Evolutionary conservation across 2,888 invertebrate species (phyloP).

Genomic region (Arrhopalites spinosus): DNA sequence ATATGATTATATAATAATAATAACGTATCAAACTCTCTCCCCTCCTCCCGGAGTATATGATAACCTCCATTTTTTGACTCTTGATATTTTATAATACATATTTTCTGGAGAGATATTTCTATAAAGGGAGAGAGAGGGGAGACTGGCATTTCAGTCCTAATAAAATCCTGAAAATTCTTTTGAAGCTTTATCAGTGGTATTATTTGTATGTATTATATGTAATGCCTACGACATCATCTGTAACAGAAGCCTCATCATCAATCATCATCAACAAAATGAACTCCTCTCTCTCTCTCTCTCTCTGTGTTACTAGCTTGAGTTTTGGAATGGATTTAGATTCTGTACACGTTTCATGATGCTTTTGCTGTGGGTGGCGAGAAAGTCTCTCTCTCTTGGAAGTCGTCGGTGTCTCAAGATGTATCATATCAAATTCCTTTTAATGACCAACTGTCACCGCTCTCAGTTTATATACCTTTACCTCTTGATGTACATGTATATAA

Average conservation of each 20-base stretch:
- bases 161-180: too few relatives aligned
- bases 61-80: too few relatives aligned
- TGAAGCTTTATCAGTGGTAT: neutral
- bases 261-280: constrained; percentile 15
- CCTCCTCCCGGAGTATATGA: neutral
- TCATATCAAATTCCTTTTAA: constrained; percentile 3
- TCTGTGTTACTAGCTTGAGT: neutral
- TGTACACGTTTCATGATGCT: neutral
- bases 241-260: constrained; percentile 12
- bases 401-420: neutral
- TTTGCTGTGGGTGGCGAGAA: neutral
- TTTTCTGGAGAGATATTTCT: neutral
- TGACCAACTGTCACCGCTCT: constrained; percentile 10
- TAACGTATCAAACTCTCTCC: neutral
- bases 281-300: neutral
- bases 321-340: constrained; percentile 1
- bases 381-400: neutral
- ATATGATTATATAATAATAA: too few relatives aligned
- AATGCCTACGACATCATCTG: constrained; percentile 3
- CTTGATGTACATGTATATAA: neutral
- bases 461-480: too few relatives aligned
- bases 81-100: neutral
- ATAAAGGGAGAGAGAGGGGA: neutral
- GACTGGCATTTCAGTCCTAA: neutral
- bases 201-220: neutral